Percentiles rank a stretch among this genome's conserved stretches.
Conservation (phyloP, 1,140 invertebrate species). For the Orchestia grillus region DNA sequence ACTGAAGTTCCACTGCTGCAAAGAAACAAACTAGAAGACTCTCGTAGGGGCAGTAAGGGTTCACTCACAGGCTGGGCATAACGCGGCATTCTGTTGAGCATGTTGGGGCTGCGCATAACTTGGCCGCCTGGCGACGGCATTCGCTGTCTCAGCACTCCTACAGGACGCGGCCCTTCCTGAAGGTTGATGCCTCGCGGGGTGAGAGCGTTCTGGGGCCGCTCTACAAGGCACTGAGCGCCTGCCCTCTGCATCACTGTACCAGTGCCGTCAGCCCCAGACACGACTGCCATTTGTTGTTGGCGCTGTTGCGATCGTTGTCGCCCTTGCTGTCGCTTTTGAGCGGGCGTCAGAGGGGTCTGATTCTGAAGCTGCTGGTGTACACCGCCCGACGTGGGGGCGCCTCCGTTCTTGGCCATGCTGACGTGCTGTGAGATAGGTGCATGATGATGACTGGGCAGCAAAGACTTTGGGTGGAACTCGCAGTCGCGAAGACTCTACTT, state of each 20-base stretch:
- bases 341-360: neutral
- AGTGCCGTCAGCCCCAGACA: neutral
- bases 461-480: no score
- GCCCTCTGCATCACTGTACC: neutral
- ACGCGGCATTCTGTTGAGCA: slow-evolving; percentile 27
- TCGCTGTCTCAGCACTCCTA: neutral
- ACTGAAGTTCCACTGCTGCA: no score
- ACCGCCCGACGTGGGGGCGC: neutral
- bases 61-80: slow-evolving; percentile 9
- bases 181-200: neutral
- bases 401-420: neutral
- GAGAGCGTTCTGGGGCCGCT: neutral
- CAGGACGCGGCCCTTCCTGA: slow-evolving; percentile 5
- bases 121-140: neutral
- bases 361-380: neutral
- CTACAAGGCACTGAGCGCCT: neutral
- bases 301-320: neutral
- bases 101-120: neutral
- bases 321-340: slow-evolving; percentile 18
- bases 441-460: neutral
- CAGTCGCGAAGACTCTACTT: no score
- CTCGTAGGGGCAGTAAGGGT: no score
- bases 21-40: no score
- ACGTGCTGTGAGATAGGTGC: neutral
- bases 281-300: neutral